Conservation (phyloP, 2,113 vertebrate genomes). For the Nothoprocta perdicaria region DNA sequence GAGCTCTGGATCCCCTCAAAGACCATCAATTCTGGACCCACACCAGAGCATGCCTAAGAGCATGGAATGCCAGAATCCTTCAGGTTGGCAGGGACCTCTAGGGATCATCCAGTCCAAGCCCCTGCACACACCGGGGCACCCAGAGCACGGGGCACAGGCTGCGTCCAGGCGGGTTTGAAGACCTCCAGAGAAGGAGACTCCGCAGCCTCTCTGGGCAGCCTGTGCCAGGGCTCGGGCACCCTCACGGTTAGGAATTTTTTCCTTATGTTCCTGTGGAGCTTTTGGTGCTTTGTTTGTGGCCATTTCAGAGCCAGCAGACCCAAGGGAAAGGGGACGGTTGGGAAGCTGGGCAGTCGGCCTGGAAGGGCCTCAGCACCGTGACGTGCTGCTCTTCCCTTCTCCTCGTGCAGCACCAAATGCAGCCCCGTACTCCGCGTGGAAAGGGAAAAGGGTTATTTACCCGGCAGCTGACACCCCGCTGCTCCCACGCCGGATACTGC, state of each 20-base stretch:
- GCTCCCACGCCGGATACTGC: background rate
- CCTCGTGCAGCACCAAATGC: background rate
- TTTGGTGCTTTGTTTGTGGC: no score
- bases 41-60: background rate
- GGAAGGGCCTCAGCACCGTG: background rate
- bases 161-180: no score
- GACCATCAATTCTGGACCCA: rapidly evolving
- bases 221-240: no score
- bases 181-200: no score
- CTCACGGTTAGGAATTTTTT: no score
- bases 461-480: slow-evolving; percentile 29
- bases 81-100: no score
- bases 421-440: background rate
- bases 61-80: no score
- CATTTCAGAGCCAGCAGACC: background rate
- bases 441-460: slow-evolving; percentile 41
- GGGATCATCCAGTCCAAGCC: no score
- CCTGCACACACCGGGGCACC: no score
- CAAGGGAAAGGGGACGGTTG: background rate
- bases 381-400: background rate
- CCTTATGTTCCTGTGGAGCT: no score
- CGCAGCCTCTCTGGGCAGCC: no score
- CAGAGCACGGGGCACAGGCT: no score
- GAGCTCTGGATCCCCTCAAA: background rate
- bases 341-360: background rate